Conservation (phyloP, 2,113 vertebrate genomes). For the Sinosuthora webbiana region DNA sequence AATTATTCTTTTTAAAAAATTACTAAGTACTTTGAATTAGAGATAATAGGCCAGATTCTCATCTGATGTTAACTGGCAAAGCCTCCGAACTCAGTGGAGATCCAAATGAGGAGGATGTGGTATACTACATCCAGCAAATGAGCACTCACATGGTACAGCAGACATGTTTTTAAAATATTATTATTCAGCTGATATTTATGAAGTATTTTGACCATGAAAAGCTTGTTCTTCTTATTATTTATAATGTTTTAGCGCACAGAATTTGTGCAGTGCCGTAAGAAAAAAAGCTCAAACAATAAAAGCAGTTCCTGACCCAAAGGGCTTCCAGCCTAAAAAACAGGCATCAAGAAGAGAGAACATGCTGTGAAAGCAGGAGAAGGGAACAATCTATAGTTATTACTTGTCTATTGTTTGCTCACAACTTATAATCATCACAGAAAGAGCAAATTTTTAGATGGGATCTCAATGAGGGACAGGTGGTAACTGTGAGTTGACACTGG, state of each 20-base stretch:
- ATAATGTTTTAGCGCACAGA: not conserved
- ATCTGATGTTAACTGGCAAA: not conserved
- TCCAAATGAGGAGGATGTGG: not conserved
- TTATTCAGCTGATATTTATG: not conserved
- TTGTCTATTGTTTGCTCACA: not conserved
- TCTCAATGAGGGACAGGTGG: not conserved
- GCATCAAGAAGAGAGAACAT: slow-evolving; percentile 19
- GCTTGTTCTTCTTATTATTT: not conserved
- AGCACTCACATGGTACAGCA: not conserved
- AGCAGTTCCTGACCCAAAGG: slow-evolving; percentile 8
- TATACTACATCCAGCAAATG: not conserved
- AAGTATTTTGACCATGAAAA: slow-evolving; percentile 6
- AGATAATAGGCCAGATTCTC: not conserved
- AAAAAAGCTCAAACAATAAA: not conserved
- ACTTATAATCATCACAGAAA: slow-evolving; percentile 53
- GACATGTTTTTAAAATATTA: not conserved
- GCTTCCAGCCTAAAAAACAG: slow-evolving; percentile 33
- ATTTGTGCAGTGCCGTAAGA: not conserved
- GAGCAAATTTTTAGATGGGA: slow-evolving; percentile 13
- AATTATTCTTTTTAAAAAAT: not conserved
- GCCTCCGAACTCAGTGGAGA: not conserved
- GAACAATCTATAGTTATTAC: slow-evolving; percentile 22
- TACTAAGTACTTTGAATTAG: not conserved
- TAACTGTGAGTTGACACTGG: not conserved
- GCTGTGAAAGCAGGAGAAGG: slow-evolving; percentile 26